Evolutionary conservation across 2,113 vertebrate genomes (phyloP), one percentile per base, ranked within the genome.

Genomic region (Dendropsophus ebraccatus): DNA sequence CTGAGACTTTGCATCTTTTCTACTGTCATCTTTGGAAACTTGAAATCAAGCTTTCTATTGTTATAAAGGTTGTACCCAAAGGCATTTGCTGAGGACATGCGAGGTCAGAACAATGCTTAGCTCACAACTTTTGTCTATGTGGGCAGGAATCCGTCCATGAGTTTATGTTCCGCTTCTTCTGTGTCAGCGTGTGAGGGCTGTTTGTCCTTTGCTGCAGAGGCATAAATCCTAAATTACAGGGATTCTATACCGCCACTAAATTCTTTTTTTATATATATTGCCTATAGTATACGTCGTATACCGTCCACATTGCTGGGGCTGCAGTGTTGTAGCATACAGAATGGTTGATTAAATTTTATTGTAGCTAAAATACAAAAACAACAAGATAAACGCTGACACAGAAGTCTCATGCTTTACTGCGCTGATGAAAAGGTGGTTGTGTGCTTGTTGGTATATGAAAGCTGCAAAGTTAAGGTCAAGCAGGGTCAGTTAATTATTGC

Each of bases 51-150:
- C 76, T 58, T 17, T 37, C 16, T 11, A 56, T 56, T 78, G 76
- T 78, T 78, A 58, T 12, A 77, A 35, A 78, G 37, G 9, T 23
- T 47, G 72, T 14, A 25, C 21, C 23, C 72, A 47, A 47, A 74
- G 30, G 76, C 52, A 23, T 78, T 35, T 5, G 0, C 11, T 2
- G 35, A 60, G 35, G 35, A 60, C 54, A 62, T 45, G 3, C 14
- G 77, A 80, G 77, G 77, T 60, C 56, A 62, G 77, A 60, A 62
- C 77, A 80, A 25, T 80, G 77, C 54, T 62, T 80, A 62, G 76
- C 32, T n/a, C 50, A 58, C 52, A 58, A 35, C 21, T 58, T 58
- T 30, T 79, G 52, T 79, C 32, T 60, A 58, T 41, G 76, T 79
- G 76, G 76, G 32, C 21, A 58, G 28, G 30, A 32, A 32, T 79